Conservation (phyloP, 2,113 vertebrate species). For the Pelmatolapia mariae region DNA sequence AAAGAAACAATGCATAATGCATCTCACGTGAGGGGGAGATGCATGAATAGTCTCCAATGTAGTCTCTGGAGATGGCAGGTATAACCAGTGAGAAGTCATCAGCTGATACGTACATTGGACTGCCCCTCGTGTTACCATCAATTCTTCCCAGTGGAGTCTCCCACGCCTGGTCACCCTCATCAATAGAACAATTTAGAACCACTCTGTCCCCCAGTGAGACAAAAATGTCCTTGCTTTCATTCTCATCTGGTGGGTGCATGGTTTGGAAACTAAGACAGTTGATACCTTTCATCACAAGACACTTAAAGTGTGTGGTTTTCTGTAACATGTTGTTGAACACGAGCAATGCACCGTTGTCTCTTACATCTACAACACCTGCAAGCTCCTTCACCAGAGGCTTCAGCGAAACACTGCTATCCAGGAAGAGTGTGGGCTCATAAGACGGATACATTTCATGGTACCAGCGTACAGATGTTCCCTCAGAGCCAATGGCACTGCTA, state of each 20-base stretch:
- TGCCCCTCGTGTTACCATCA: not conserved
- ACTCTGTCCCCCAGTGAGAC: conserved; percentile 48
- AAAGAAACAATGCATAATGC: conserved; percentile 49
- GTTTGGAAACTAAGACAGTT: conserved; percentile 55
- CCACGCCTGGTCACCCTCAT: conserved; percentile 38
- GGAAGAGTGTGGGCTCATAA: conserved; percentile 30
- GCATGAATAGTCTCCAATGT: conserved; percentile 60
- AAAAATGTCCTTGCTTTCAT: conserved; percentile 23
- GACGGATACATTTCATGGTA: conserved; percentile 35
- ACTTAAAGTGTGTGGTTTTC: conserved; percentile 37
- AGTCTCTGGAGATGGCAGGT: not conserved
- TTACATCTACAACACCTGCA: conserved; percentile 12
- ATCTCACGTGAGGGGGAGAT: conserved; percentile 2
- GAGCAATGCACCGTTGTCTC: conserved; percentile 29
- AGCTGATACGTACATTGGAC: conserved; percentile 9
- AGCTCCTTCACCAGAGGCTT: conserved; percentile 37
- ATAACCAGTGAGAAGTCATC: conserved; percentile 51
- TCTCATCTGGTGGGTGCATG: conserved; percentile 3
- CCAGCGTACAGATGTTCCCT: conserved; percentile 53
- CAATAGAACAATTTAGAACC: conserved; percentile 37
- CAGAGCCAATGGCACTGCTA: not conserved
- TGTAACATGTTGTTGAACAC: conserved; percentile 21
- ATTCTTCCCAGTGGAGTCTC: conserved; percentile 59
- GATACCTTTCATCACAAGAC: conserved; percentile 41
- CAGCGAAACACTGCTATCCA: conserved; percentile 57